Conservation (phyloP, 2,888 invertebrate genomes). For the Ectemnius lituratus region DNA sequence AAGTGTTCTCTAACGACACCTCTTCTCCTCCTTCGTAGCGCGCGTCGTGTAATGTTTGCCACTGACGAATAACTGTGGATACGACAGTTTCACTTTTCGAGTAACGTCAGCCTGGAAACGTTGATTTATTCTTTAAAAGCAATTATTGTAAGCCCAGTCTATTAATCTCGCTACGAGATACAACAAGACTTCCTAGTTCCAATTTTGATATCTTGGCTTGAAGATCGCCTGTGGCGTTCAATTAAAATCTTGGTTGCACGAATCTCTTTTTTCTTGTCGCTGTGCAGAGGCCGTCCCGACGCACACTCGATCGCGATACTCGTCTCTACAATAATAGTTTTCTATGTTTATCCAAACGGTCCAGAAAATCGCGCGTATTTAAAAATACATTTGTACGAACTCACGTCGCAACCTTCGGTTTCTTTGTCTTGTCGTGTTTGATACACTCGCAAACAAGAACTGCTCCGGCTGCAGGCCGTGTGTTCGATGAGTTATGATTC, state of each 20-base stretch:
- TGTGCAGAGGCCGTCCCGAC: background rate
- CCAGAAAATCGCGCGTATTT: background rate
- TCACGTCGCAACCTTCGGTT: background rate
- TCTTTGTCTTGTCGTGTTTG: background rate
- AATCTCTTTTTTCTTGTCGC: too few relatives aligned
- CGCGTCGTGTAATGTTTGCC: constrained; percentile 6
- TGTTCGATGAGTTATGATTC: background rate
- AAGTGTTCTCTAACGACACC: background rate
- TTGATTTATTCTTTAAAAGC: too few relatives aligned
- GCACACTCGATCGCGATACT: background rate
- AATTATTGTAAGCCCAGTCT: too few relatives aligned
- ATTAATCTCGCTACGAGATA: too few relatives aligned
- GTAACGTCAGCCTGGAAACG: too few relatives aligned
- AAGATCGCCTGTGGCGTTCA: too few relatives aligned
- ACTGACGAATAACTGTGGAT: background rate
- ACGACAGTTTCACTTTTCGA: too few relatives aligned
- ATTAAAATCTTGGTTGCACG: too few relatives aligned
- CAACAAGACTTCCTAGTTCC: too few relatives aligned
- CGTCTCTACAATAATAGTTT: constrained; percentile 10
- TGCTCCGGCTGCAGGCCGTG: background rate
- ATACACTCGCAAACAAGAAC: background rate
- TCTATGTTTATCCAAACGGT: constrained; percentile 14
- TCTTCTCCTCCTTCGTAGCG: constrained; percentile 1
- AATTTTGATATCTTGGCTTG: too few relatives aligned
- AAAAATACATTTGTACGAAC: background rate